Evolutionary conservation across 2,888 invertebrate species (phyloP).

Genomic region (Epinotia ramella): DNA sequence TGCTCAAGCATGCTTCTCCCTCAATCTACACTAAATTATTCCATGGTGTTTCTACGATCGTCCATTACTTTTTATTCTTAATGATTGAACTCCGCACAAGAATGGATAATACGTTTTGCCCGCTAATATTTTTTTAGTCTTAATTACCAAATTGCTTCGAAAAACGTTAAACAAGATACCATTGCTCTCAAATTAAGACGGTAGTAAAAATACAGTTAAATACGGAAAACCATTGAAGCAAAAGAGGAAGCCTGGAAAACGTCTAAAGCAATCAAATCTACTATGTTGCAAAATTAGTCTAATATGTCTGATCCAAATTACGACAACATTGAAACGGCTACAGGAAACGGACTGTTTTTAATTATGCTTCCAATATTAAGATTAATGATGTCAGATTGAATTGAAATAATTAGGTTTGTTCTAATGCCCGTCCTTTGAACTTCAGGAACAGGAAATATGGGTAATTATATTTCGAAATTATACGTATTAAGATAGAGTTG

Average conservation of each 20-base stretch:
- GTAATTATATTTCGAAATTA: not conserved
- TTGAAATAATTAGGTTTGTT: constrained; percentile 29
- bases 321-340: constrained; percentile 36
- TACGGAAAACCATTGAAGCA: constrained; percentile 40
- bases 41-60: not conserved
- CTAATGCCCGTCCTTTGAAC: constrained; percentile 26
- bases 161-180: constrained; percentile 32
- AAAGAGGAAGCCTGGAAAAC: constrained; percentile 39
- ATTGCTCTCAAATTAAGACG: constrained; percentile 41
- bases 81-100: not conserved
- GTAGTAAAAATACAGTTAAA: constrained; percentile 44
- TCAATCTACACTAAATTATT: not conserved
- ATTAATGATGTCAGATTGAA: constrained; percentile 24
- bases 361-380: constrained; percentile 35
- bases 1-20: no score
- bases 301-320: constrained; percentile 37
- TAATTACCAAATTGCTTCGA: constrained; percentile 17
- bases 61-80: not conserved
- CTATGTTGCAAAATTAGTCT: constrained; percentile 45
- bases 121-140: not conserved
- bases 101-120: not conserved
- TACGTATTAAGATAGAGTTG: not conserved
- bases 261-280: constrained; percentile 46
- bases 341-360: constrained; percentile 22
- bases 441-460: constrained; percentile 14